Percentiles rank a stretch among this genome's conserved stretches.
phyloP scores from a whole-genome alignment of 23 tunicate genomes.

The Styela plicata region DNA sequence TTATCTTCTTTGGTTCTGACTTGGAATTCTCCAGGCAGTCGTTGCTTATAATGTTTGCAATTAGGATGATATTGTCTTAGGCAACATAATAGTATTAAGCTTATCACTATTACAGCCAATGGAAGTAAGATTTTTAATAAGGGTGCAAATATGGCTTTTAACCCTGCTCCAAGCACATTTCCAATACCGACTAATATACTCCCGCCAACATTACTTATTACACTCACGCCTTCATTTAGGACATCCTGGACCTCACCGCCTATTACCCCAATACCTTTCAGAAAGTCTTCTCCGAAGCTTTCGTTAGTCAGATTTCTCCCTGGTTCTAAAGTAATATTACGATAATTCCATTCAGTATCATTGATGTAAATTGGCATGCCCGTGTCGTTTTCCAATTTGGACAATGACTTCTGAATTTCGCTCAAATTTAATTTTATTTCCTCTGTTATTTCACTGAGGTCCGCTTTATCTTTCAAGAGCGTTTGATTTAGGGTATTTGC shows the following conservation, averaged over 20 bases:
- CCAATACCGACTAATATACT: neutral
- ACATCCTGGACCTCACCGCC: too few relatives aligned
- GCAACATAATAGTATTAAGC: neutral
- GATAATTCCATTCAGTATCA: neutral
- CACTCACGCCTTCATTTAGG: neutral
- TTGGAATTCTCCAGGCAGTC: too few relatives aligned
- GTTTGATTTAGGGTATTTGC: too few relatives aligned
- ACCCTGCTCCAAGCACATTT: neutral
- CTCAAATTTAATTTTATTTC: neutral
- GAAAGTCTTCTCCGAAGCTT: neutral
- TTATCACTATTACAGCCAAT: neutral
- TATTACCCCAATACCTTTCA: neutral
- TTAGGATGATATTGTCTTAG: neutral
- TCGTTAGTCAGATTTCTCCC: neutral
- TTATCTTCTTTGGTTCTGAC: too few relatives aligned
- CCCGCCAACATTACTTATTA: neutral
- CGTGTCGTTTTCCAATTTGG: neutral
- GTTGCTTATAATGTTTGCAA: too few relatives aligned
- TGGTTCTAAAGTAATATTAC: neutral
- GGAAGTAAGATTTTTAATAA: neutral
- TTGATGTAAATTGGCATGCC: neutral
- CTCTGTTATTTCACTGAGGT: neutral
- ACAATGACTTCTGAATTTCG: neutral
- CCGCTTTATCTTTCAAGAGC: neutral
- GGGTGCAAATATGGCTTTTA: neutral